phyloP scores from a whole-genome alignment of 2,888 invertebrate species.

The Exephanes ischioxanthus region DNA sequence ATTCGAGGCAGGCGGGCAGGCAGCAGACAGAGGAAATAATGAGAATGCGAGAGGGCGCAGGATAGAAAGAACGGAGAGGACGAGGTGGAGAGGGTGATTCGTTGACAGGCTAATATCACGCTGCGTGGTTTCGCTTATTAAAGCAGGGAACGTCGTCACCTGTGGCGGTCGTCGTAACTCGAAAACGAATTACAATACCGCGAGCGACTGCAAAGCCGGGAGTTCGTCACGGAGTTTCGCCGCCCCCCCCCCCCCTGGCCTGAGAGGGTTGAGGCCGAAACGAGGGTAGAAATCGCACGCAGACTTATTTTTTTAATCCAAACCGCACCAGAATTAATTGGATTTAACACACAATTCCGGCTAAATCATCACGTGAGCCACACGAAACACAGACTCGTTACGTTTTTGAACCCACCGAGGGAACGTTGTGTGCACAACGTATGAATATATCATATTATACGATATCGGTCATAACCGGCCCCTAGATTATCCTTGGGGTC shows the following conservation, averaged over 20 bases:
- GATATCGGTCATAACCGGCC: no score
- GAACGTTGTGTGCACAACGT: no score
- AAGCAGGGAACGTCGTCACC: conserved; percentile 70
- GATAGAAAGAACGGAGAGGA: neutral
- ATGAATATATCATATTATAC: no score
- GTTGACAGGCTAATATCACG: conserved; percentile 81
- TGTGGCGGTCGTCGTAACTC: conserved; percentile 52
- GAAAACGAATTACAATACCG: conserved; percentile 60
- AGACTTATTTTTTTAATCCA: conserved; percentile 1
- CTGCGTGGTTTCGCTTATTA: conserved; percentile 79
- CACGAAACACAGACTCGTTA: neutral
- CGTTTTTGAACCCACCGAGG: no score
- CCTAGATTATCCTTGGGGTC: no score
- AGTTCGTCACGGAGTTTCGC: conserved; percentile 56
- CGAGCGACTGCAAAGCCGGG: conserved; percentile 20
- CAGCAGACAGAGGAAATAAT: conserved; percentile 7
- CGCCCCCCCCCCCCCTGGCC: neutral
- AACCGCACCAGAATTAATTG: conserved; percentile 1
- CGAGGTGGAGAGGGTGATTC: conserved; percentile 67
- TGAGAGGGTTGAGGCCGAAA: conserved; percentile 28
- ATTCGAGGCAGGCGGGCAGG: conserved; percentile 53
- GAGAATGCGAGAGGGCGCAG: neutral
- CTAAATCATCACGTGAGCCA: neutral
- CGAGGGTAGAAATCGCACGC: neutral
- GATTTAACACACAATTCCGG: conserved; percentile 6